Evolutionary conservation across 2,113 vertebrate genomes (phyloP).

Genomic region (Noturus placidus): DNA sequence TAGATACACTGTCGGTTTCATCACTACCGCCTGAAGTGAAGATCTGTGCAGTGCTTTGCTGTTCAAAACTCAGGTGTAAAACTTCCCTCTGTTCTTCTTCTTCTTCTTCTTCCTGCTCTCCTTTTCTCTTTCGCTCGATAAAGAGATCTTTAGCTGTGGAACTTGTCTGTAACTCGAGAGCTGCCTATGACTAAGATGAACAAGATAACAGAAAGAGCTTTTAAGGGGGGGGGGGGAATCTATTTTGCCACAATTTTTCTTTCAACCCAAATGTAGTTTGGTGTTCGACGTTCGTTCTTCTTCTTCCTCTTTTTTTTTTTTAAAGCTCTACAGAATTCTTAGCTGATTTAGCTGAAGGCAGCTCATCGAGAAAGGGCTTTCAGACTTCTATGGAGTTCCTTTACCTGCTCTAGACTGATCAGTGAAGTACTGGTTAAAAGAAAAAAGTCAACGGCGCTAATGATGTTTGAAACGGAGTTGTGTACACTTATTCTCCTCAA

Average conservation of each 20-base stretch:
- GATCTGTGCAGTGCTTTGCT: conserved; percentile 28
- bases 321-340: too few relatives aligned
- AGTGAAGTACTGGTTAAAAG: neutral
- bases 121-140: conserved; percentile 53
- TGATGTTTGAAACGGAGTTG: too few relatives aligned
- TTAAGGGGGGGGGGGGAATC: neutral
- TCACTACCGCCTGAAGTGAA: neutral
- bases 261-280: neutral
- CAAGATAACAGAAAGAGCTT: conserved; percentile 52
- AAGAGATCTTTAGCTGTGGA: conserved; percentile 70
- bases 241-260: neutral
- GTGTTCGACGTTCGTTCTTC: neutral
- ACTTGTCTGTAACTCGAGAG: conserved; percentile 78
- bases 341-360: neutral
- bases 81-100: conserved; percentile 19
- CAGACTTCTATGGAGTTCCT: neutral
- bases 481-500: too few relatives aligned
- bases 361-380: neutral
- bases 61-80: conserved; percentile 40
- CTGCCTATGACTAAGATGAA: conserved; percentile 68
- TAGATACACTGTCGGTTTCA: neutral
- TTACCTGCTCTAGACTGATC: too few relatives aligned
- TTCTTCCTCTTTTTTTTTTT: neutral
- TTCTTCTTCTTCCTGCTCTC: conserved; percentile 47
- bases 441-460: neutral